phyloP scores from a whole-genome alignment of 1,140 invertebrate species.

The Hyposmocoma kahamanoa region DNA sequence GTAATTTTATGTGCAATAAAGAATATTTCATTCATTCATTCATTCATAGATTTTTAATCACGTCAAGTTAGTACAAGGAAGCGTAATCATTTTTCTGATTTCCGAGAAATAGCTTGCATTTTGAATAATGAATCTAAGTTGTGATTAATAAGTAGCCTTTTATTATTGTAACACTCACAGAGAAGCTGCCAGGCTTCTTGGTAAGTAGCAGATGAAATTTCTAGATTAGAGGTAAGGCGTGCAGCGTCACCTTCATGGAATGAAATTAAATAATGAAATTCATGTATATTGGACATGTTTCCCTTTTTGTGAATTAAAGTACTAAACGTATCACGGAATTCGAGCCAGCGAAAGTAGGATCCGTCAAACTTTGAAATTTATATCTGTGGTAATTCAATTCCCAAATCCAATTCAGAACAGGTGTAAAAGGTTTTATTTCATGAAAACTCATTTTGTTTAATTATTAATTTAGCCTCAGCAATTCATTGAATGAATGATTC shows the following conservation, averaged over 20 bases:
- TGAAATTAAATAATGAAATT: neutral
- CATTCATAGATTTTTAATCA: too few species aligned
- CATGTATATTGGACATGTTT: neutral
- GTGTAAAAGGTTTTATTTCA: too few species aligned
- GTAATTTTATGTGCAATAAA: too few species aligned
- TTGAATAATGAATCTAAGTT: neutral
- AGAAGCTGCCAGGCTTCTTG: neutral
- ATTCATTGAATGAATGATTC: too few species aligned
- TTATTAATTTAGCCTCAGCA: too few species aligned
- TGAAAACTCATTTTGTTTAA: too few species aligned
- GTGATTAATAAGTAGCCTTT: neutral
- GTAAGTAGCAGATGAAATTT: neutral
- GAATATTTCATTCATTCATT: too few species aligned
- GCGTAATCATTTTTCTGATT: neutral
- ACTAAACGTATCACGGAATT: neutral
- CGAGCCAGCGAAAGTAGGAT: neutral
- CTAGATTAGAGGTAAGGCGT: neutral
- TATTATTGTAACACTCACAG: neutral
- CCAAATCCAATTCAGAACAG: too few species aligned
- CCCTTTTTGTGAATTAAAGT: neutral
- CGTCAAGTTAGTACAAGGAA: too few species aligned
- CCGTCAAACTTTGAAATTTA: neutral
- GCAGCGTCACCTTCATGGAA: neutral
- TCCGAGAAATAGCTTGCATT: neutral
- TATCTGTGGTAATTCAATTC: neutral